phyloP scores from a whole-genome alignment of 2,797 vertebrate genomes.

The Oreortyx pictus region DNA sequence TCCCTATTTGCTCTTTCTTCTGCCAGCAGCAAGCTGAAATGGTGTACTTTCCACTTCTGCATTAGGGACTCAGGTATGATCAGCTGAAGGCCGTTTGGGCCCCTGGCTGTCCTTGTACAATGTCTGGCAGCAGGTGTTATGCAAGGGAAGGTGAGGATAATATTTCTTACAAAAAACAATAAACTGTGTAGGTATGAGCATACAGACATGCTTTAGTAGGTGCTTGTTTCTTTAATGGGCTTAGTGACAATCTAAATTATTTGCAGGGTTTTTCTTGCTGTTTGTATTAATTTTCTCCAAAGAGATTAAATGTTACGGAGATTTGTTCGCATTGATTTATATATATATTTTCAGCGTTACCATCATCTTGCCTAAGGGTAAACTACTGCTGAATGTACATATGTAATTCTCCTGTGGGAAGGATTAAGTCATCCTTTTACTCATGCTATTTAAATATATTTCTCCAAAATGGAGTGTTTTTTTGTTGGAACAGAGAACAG shows the following conservation, averaged over 20 bases:
- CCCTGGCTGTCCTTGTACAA: neutral
- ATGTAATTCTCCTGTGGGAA: neutral
- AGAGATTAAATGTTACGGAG: neutral
- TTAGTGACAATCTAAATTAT: slow-evolving; percentile 12
- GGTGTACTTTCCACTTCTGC: neutral
- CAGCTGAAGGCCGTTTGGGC: neutral
- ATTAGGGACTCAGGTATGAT: neutral
- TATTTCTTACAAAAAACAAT: neutral
- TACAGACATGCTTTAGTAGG: neutral
- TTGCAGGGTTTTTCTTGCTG: neutral
- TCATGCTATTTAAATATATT: neutral
- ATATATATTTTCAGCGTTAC: neutral
- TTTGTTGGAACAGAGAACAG: neutral
- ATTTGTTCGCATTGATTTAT: neutral
- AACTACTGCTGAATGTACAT: neutral
- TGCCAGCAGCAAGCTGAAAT: neutral
- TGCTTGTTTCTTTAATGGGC: neutral
- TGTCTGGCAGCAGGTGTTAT: neutral
- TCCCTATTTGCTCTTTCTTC: neutral
- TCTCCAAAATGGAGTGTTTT: neutral
- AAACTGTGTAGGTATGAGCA: neutral
- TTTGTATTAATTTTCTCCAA: neutral
- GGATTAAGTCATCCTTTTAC: neutral
- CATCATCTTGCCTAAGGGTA: neutral
- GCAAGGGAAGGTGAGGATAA: neutral